Conservation (phyloP, 2,113 vertebrate genomes). For the Passer domesticus region DNA sequence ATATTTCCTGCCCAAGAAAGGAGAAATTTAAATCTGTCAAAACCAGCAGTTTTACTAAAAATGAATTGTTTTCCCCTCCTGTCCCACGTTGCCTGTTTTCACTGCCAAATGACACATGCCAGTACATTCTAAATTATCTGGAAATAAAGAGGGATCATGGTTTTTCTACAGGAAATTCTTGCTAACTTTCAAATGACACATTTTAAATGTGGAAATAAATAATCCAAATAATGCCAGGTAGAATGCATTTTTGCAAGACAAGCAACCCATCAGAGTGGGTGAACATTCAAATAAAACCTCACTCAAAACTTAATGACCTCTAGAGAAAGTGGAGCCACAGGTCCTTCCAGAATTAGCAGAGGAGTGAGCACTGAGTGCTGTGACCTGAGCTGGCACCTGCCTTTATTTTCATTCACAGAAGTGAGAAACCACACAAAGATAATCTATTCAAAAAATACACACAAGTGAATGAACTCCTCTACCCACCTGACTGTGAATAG, state of each 20-base stretch:
- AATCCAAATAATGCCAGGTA: neutral
- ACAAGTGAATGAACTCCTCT: neutral
- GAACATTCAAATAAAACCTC: neutral
- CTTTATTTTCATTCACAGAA: neutral
- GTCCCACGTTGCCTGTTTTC: neutral
- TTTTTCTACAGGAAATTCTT: neutral
- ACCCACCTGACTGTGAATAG: neutral
- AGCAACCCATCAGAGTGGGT: neutral
- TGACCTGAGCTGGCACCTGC: neutral
- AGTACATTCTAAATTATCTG: neutral
- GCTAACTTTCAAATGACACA: neutral
- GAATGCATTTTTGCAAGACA: neutral
- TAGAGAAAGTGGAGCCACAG: neutral
- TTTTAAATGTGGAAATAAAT: neutral
- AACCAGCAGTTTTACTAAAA: neutral
- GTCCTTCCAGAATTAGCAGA: neutral
- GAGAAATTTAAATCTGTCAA: neutral
- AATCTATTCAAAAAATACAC: neutral
- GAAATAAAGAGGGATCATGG: neutral
- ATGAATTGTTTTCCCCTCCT: neutral
- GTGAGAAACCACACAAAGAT: neutral
- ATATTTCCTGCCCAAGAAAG: neutral
- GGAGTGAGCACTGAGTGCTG: rapidly evolving
- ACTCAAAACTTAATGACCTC: neutral
- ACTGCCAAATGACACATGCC: neutral